Evolutionary conservation across 2,113 vertebrate species (phyloP).

Genomic region (Turdus rufiventris): DNA sequence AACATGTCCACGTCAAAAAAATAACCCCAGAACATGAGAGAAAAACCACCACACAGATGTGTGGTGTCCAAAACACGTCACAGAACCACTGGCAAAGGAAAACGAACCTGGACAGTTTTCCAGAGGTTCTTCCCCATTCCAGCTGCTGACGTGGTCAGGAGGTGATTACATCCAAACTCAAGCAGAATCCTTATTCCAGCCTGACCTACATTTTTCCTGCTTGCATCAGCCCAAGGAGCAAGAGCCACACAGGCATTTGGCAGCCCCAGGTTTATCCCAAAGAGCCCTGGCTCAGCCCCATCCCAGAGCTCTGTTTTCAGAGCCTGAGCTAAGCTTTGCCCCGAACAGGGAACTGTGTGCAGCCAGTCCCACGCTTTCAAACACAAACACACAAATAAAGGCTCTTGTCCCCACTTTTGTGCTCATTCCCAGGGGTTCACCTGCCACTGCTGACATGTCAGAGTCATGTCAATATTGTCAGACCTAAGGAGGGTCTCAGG

Average conservation of each 20-base stretch:
- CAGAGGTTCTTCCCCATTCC: neutral
- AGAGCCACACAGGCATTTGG: neutral
- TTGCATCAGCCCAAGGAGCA: neutral
- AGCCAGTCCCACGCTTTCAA: accelerated
- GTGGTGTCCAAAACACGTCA: neutral
- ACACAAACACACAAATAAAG: accelerated
- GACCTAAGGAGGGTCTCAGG: accelerated
- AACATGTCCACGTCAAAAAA: accelerated
- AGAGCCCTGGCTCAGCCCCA: neutral
- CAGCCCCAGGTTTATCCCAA: accelerated
- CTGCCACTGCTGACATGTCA: accelerated
- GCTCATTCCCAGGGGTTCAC: neutral
- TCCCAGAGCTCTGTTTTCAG: neutral
- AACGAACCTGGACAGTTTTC: neutral
- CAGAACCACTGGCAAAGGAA: neutral
- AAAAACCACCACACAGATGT: neutral
- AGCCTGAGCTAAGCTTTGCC: neutral
- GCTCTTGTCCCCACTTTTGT: neutral
- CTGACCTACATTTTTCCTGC: neutral
- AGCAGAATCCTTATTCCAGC: accelerated
- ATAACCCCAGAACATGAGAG: accelerated
- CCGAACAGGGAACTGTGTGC: neutral
- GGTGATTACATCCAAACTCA: neutral
- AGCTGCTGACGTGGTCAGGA: neutral
- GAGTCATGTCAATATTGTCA: accelerated